Evolutionary conservation across 2,888 invertebrate genomes (phyloP).

Genomic region (Vanessa cardui): DNA sequence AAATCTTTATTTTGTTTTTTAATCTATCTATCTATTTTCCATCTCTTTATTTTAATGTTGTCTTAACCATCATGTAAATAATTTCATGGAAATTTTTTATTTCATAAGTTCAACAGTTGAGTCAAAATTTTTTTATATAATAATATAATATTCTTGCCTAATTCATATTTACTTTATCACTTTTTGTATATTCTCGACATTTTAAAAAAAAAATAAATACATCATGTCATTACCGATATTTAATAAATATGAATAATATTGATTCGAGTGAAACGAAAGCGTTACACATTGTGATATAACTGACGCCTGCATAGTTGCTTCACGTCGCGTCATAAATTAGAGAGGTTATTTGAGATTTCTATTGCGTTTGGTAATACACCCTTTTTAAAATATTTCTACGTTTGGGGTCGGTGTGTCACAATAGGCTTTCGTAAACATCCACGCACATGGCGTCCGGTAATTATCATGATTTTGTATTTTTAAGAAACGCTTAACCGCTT

Average conservation of each 20-base stretch:
- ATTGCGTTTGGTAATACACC: neutral
- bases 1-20: too few relatives aligned
- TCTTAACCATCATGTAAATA: neutral
- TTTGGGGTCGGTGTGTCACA: neutral
- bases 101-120: neutral
- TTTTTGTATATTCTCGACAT: neutral
- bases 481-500: too few relatives aligned
- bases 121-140: too few relatives aligned
- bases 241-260: neutral
- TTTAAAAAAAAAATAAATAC: too few relatives aligned
- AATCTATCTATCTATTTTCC: too few relatives aligned
- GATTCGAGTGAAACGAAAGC: neutral
- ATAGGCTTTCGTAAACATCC: neutral
- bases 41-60: neutral
- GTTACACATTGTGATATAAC: neutral
- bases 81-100: neutral
- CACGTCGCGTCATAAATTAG: neutral
- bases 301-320: neutral
- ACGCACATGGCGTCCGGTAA: neutral
- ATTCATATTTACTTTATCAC: neutral
- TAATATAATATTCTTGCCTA: neutral
- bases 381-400: neutral
- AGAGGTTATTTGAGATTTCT: conserved; percentile 2
- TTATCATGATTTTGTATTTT: neutral
- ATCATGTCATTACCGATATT: too few relatives aligned